A percentile compares a stretch with the other conserved stretches of the same genome.
Conservation (phyloP, 2,888 invertebrate genomes). For the Thera obeliscata region DNA sequence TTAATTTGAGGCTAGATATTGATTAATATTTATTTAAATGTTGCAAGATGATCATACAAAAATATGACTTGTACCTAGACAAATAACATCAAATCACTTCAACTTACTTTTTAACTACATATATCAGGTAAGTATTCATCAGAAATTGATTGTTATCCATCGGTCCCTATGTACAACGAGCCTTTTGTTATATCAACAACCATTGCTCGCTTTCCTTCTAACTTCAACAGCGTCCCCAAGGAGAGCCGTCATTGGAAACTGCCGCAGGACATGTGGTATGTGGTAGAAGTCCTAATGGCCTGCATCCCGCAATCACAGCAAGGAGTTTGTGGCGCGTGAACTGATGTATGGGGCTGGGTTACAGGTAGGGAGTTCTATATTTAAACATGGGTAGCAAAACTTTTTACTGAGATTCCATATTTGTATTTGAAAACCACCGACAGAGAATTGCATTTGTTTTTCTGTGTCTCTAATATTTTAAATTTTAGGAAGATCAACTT, state of each 20-base stretch:
- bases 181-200: neutral
- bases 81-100: too few species aligned
- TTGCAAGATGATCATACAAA: too few species aligned
- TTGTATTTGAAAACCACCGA: too few species aligned
- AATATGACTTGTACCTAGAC: too few species aligned
- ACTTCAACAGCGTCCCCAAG: conserved; percentile 27
- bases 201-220: conserved; percentile 19
- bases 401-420: too few species aligned
- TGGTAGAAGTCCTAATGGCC: conserved; percentile 62
- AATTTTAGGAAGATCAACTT: too few species aligned
- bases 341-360: conserved; percentile 52
- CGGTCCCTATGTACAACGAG: neutral
- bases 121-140: neutral
- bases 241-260: conserved; percentile 46
- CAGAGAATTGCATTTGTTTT: too few species aligned
- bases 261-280: conserved; percentile 28
- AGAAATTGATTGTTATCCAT: neutral
- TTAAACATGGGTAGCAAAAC: too few species aligned
- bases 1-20: too few species aligned
- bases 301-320: conserved; percentile 78
- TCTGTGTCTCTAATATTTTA: too few species aligned
- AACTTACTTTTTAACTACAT: too few species aligned
- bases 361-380: conserved; percentile 46
- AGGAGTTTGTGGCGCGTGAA: conserved; percentile 72
- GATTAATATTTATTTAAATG: too few species aligned